Evolutionary conservation across 2,797 vertebrate genomes (phyloP).

Genomic region (Furcifer pardalis): DNA sequence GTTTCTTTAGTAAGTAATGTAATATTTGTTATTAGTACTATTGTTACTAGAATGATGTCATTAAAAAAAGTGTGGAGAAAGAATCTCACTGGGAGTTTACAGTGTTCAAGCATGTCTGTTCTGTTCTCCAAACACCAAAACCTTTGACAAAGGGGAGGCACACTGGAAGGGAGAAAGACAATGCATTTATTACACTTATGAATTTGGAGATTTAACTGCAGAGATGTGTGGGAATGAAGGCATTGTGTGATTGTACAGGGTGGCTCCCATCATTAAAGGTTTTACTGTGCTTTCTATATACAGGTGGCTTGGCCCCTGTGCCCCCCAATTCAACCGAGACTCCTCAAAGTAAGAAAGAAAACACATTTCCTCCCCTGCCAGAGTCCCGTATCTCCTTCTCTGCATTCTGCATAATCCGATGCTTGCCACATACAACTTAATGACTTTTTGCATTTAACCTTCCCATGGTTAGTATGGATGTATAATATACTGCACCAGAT

Average conservation of each 20-base stretch:
- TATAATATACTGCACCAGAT: rapidly evolving
- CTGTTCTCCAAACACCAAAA: neutral
- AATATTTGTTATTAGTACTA: no score
- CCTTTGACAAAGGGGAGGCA: neutral
- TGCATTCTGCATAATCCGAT: neutral
- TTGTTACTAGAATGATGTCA: neutral
- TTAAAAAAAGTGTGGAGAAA: neutral
- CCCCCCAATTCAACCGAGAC: neutral
- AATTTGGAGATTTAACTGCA: neutral
- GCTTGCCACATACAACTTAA: neutral
- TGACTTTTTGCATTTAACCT: neutral
- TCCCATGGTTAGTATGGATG: neutral
- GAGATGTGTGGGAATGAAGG: neutral
- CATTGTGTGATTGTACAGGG: neutral
- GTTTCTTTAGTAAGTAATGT: neutral
- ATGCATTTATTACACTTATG: neutral
- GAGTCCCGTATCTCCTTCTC: neutral
- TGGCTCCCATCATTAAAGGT: neutral
- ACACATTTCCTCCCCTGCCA: neutral
- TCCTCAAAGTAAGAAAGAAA: no score
- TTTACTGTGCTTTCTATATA: neutral
- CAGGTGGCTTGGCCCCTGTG: neutral
- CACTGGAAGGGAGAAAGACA: neutral
- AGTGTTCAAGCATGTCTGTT: neutral
- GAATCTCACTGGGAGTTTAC: neutral